Evolutionary conservation across 2,113 vertebrate genomes (phyloP).

Genomic region (Platycercus adscitus): DNA sequence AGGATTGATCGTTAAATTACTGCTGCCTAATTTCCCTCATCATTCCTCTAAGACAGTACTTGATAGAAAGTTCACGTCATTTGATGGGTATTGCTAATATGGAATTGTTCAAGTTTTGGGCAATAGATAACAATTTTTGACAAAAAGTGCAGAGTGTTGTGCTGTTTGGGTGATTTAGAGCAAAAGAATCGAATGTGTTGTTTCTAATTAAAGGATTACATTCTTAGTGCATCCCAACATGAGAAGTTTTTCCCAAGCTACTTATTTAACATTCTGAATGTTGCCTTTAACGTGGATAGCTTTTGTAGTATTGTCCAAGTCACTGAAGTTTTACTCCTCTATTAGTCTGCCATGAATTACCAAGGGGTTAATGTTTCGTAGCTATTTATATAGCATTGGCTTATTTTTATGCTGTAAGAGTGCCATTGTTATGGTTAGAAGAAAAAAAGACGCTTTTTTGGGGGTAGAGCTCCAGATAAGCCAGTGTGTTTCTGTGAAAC

Average conservation of each 20-base stretch:
- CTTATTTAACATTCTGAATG: neutral
- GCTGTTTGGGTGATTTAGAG: neutral
- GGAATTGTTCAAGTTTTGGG: constrained; percentile 2
- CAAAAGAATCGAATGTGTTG: neutral
- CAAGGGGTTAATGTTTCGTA: neutral
- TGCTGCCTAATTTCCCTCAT: constrained; percentile 60
- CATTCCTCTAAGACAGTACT: constrained; percentile 17
- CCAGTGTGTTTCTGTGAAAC: neutral
- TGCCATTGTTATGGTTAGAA: neutral
- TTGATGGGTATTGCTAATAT: neutral
- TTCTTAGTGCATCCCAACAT: neutral
- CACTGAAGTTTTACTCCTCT: neutral
- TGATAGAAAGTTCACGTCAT: constrained; percentile 65
- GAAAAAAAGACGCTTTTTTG: neutral
- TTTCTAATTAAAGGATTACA: neutral
- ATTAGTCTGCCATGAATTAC: neutral
- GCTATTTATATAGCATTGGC: neutral
- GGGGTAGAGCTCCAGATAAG: neutral
- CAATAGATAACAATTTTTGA: neutral
- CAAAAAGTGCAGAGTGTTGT: constrained; percentile 3
- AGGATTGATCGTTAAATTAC: constrained; percentile 71
- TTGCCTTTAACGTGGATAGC: neutral
- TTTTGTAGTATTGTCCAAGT: neutral
- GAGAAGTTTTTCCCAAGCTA: neutral
- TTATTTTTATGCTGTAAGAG: neutral